Percentiles rank a stretch among this genome's conserved stretches.
phyloP scores from a whole-genome alignment of 2,888 invertebrate genomes.

The Agrochola litura region DNA sequence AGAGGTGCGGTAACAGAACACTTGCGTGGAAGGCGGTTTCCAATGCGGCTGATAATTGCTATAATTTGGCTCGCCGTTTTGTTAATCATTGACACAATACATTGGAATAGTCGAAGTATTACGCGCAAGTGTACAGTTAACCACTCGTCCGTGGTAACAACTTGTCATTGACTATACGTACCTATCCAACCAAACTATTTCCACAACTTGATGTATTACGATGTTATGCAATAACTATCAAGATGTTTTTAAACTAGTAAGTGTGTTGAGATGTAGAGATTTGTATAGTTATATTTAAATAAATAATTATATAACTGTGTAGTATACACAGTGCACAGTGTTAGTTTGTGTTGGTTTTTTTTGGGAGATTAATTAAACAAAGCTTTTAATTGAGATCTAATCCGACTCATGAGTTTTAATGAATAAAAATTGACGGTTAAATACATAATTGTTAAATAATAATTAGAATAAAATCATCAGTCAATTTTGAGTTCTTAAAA shows the following conservation, averaged over 20 bases:
- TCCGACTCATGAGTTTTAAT: constrained; percentile 45
- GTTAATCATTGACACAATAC: neutral
- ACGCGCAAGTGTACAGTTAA: neutral
- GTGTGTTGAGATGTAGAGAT: neutral
- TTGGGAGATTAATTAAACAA: constrained; percentile 44
- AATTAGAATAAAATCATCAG: constrained; percentile 3
- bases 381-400: constrained; percentile 60
- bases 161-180: too few species aligned
- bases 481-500: neutral
- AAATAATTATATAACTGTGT: constrained; percentile 19
- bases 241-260: neutral
- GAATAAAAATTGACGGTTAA: neutral
- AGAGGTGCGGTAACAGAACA: neutral
- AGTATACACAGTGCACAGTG: too few species aligned
- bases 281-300: constrained; percentile 10
- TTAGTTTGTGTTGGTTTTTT: constrained; percentile 1
- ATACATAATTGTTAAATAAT: constrained; percentile 11
- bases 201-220: neutral
- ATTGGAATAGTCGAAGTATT: neutral
- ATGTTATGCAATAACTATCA: constrained; percentile 20
- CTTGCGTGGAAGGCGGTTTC: neutral
- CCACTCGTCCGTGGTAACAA: neutral
- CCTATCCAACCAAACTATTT: neutral
- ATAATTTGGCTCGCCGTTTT: neutral
- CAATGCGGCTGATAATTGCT: neutral